Conservation (phyloP, 2,888 invertebrate genomes). For the Megamerina dolium region DNA sequence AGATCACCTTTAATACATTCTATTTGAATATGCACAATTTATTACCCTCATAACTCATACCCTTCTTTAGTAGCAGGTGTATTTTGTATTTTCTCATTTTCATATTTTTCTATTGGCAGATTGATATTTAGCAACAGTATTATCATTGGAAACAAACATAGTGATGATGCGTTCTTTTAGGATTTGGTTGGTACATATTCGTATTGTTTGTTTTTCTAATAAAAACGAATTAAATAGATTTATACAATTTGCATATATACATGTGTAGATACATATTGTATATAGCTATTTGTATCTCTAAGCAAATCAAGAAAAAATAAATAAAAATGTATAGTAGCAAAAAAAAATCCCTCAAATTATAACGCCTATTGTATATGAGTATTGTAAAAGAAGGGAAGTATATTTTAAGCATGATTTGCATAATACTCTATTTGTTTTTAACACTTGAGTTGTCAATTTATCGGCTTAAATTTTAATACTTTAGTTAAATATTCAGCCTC, state of each 20-base stretch:
- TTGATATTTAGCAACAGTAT: not conserved
- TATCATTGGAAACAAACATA: no score
- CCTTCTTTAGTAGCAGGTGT: not conserved
- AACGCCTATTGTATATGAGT: no score
- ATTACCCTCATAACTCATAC: not conserved
- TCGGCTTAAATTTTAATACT: conserved; percentile 9
- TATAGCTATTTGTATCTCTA: not conserved
- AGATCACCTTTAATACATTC: no score
- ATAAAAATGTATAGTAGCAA: not conserved
- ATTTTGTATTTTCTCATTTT: not conserved
- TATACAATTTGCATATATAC: no score
- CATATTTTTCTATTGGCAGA: not conserved
- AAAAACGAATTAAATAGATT: conserved; percentile 13
- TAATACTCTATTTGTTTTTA: conserved; percentile 12
- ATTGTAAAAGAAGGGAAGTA: not conserved
- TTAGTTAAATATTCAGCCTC: conserved; percentile 11
- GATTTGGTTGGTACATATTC: not conserved
- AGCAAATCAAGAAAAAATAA: not conserved
- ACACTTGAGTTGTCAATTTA: conserved; percentile 14
- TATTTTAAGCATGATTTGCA: conserved; percentile 9
- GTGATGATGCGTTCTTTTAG: no score
- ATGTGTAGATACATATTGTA: not conserved
- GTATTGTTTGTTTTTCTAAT: conserved; percentile 12
- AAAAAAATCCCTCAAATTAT: no score
- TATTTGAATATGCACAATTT: no score